These are phyloP conservation scores for Brachypteracias leptosomus DNA, from an alignment of 2,113 vertebrate genomes.

Conservation along the genomic window DNA sequence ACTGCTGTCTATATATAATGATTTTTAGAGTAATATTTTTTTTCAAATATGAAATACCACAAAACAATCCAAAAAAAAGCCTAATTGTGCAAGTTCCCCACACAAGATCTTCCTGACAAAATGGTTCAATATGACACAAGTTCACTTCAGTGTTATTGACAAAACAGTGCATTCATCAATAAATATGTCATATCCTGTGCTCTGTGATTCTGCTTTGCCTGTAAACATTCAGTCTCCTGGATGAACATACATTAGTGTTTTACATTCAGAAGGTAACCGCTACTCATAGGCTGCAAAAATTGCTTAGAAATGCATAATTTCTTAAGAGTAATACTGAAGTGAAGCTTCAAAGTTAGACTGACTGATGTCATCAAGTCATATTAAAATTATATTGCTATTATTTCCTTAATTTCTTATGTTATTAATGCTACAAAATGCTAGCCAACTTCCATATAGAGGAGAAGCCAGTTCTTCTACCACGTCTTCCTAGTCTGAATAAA, in stretches of 20 bases:
- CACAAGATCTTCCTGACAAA: not conserved
- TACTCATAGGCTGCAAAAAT: not conserved
- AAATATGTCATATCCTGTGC: constrained; percentile 23
- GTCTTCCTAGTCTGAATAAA: not conserved
- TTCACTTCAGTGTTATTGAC: constrained; percentile 52
- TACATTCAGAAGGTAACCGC: not conserved
- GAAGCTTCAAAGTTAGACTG: not conserved
- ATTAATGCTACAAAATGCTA: not conserved
- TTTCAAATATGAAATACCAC: not conserved
- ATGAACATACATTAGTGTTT: not conserved
- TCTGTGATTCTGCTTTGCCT: not conserved
- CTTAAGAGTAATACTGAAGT: not conserved
- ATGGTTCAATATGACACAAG: constrained; percentile 22
- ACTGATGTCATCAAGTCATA: not conserved
- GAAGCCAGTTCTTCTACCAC: not conserved
- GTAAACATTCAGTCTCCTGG: not conserved
- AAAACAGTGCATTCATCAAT: constrained; percentile 54
- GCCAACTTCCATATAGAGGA: not conserved
- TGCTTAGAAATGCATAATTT: not conserved
- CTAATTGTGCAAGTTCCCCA: not conserved
- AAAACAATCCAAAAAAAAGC: not conserved
- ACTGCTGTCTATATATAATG: not conserved
- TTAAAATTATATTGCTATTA: not conserved
- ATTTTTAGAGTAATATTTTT: not conserved
- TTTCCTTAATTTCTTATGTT: not conserved